These are phyloP conservation scores for Mustela nigripes DNA, from an alignment of 2,113 vertebrate species.

Conservation along the genomic window DNA sequence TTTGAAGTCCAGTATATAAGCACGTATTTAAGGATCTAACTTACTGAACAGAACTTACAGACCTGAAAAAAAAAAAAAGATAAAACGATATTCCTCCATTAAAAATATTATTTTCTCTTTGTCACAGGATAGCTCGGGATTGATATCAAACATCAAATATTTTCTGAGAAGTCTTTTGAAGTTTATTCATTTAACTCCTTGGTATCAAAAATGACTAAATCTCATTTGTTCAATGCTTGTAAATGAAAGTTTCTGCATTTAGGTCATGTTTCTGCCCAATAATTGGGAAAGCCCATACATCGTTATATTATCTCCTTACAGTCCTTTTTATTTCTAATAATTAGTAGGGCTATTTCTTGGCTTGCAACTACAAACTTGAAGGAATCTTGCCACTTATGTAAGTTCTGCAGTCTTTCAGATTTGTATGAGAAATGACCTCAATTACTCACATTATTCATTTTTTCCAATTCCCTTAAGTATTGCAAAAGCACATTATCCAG, in stretches of 20 bases:
- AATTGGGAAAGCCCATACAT: slow-evolving; percentile 38
- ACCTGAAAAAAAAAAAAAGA: not conserved
- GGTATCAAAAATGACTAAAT: slow-evolving; percentile 36
- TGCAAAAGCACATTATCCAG: slow-evolving; percentile 59
- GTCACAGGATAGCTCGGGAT: not conserved
- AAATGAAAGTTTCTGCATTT: not conserved
- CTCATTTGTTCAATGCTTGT: not conserved
- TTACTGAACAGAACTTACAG: slow-evolving; percentile 7
- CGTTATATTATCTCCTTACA: slow-evolving; percentile 4
- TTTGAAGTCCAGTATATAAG: not conserved
- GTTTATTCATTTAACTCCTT: slow-evolving; percentile 3
- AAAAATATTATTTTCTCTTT: slow-evolving; percentile 4
- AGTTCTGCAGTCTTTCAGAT: not conserved
- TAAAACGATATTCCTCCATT: not conserved
- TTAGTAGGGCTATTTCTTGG: slow-evolving; percentile 44
- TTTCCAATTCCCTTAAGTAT: slow-evolving; percentile 57
- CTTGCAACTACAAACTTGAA: slow-evolving; percentile 24
- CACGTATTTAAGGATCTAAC: not conserved
- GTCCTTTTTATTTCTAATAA: slow-evolving; percentile 7
- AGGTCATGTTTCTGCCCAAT: slow-evolving; percentile 18
- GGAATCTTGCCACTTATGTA: not conserved
- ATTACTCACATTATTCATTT: slow-evolving; percentile 56
- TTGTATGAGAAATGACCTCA: slow-evolving; percentile 68
- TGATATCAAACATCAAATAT: not conserved
- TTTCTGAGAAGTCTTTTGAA: slow-evolving; percentile 42